phyloP scores from a whole-genome alignment of 2,797 vertebrate species.

The Alfaro cultratus region DNA sequence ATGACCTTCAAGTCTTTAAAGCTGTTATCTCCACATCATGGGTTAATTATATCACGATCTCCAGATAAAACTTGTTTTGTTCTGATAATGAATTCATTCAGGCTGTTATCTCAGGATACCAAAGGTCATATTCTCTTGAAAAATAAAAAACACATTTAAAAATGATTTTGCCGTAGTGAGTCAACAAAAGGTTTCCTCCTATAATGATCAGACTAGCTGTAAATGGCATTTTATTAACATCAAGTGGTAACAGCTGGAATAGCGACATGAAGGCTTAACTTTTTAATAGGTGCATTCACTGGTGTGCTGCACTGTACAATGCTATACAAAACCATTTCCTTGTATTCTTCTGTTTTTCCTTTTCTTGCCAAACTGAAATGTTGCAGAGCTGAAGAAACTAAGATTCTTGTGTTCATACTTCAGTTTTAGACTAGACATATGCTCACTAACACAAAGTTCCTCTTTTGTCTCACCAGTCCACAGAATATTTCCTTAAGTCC shows the following conservation, averaged over 20 bases:
- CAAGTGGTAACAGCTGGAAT: neutral
- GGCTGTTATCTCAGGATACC: conserved; percentile 2
- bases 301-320: neutral
- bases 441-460: neutral
- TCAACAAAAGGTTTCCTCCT: neutral
- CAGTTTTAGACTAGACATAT: neutral
- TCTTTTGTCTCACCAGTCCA: neutral
- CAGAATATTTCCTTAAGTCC: neutral
- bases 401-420: neutral
- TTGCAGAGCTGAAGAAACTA: neutral
- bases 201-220: neutral
- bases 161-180: neutral
- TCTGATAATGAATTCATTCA: neutral
- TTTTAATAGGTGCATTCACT: neutral
- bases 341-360: neutral
- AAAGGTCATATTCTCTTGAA: conserved; percentile 12
- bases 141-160: neutral
- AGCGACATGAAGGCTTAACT: neutral
- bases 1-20: conserved; percentile 8
- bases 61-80: neutral
- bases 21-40: neutral
- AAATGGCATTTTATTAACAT: neutral
- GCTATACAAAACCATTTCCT: neutral
- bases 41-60: conserved; percentile 1
- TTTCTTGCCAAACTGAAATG: neutral